Evolutionary conservation across 2,888 invertebrate genomes (phyloP).

Genomic region (Antheraea yamamai): DNA sequence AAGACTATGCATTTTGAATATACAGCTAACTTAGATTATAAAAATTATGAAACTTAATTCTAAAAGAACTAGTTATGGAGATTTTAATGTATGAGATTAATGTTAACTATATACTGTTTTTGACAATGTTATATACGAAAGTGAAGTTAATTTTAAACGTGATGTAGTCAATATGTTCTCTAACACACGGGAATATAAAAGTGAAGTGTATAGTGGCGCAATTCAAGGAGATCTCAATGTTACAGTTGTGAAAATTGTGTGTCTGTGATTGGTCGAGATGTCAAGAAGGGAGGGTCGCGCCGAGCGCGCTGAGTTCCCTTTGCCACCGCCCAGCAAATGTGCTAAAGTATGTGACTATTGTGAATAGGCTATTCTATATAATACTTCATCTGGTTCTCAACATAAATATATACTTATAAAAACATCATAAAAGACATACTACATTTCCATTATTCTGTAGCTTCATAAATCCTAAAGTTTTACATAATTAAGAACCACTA

Average conservation of each 20-base stretch:
- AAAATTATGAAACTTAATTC: neutral
- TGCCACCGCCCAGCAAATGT: constrained; percentile 73
- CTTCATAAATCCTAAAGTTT: neutral
- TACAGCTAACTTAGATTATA: neutral
- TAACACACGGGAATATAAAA: neutral
- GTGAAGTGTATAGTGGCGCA: constrained; percentile 15
- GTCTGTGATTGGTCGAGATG: constrained; percentile 41
- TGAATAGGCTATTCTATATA: neutral
- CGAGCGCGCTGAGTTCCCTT: constrained; percentile 54
- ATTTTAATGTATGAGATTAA: neutral
- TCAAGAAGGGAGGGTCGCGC: constrained; percentile 58
- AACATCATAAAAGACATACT: no score
- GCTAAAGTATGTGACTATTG: constrained; percentile 68
- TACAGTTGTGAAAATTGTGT: neutral
- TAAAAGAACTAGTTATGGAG: neutral
- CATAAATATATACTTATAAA: neutral
- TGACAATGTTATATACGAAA: neutral
- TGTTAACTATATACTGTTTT: neutral
- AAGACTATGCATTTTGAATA: neutral
- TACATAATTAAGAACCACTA: neutral
- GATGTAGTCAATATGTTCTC: neutral
- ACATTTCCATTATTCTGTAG: neutral
- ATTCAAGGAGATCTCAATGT: neutral
- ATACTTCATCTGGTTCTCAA: neutral
- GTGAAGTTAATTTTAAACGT: neutral